These are phyloP conservation scores for Tiliacea citrago DNA, from an alignment of 2,888 invertebrate species.

Conservation along the genomic window DNA sequence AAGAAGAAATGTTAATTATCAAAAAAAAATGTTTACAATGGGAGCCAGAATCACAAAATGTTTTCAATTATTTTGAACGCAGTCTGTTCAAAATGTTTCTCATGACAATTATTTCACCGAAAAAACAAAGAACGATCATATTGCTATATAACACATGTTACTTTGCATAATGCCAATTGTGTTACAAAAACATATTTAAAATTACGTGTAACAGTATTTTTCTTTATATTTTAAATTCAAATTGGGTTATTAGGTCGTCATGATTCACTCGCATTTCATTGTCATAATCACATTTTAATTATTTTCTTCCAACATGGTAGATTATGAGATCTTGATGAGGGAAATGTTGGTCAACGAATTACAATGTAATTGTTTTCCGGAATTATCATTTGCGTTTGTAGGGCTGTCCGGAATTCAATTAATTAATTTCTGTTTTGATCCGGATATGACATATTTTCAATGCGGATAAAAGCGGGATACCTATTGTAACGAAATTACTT, in stretches of 20 bases:
- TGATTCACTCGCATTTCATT: conserved; percentile 28
- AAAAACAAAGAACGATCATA: conserved; percentile 8
- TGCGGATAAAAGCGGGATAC: background rate
- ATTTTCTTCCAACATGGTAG: conserved; percentile 34
- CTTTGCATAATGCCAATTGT: conserved; percentile 18
- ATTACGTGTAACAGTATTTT: conserved; percentile 1
- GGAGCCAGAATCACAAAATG: too few species aligned
- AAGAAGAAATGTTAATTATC: too few species aligned
- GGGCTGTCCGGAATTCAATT: conserved; percentile 29
- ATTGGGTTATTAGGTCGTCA: conserved; percentile 18
- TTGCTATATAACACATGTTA: background rate
- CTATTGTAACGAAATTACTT: background rate
- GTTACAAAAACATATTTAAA: conserved; percentile 14
- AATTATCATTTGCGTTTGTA: conserved; percentile 40
- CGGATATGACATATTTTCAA: background rate
- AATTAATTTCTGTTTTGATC: conserved; percentile 10
- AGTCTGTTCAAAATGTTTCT: too few species aligned
- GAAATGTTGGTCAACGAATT: conserved; percentile 49
- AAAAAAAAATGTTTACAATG: too few species aligned
- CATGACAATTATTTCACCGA: background rate
- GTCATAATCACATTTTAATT: conserved; percentile 18
- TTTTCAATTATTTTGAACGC: too few species aligned
- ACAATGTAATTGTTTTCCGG: conserved; percentile 52
- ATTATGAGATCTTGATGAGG: conserved; percentile 21
- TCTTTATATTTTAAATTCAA: conserved; percentile 14